Base-by-base conservation (phyloP, 53 echinoderm and acorn worm genomes). In the Echinometra lucunter region DNA sequence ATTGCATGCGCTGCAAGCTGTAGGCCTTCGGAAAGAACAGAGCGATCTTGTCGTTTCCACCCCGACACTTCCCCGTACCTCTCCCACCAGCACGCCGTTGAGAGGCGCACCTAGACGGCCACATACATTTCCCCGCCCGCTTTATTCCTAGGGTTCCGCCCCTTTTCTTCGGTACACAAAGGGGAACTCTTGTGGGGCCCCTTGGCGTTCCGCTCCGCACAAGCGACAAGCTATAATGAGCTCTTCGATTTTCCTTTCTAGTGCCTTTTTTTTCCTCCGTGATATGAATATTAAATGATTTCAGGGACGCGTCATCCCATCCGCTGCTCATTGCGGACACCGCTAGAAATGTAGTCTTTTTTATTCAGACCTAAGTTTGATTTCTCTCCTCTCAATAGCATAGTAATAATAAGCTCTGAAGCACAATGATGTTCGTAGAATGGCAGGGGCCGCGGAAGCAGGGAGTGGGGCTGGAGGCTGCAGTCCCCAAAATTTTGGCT, bases 211-310 rank as follows among this genome's bases (percentile, higher is more conserved):
- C 67, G 67, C 67, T 67, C 32, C 32, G 30, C 28, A 66, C 66
- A 10, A 66, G 28, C 28, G 66, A n/a, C 66, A 28, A 28, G 7
- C n/a, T n/a, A n/a, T 66, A 66, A 67, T 67, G 12, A 25, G 82
- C 82, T 44, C 82, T 44, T 82, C 82, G 82, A 45, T 57, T 88
- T 30, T 88, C 32, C 17, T 44, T 55, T 57, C n/a, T n/a, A n/a
- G n/a, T n/a, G n/a, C n/a, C n/a, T n/a, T n/a, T n/a, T n/a, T n/a
- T n/a, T n/a, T n/a, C n/a, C n/a, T 88, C 4, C 88, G 88, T 88
- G 88, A 55, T 57, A 88, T 57, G 88, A 88, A 88, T 88, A 88
- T 83, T 83, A 83, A 44, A 83, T 88, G 53, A 88, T 57, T 88
- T 88, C 88, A 88, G 49, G 49, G 78, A 55, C 88, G 56, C 49